These are phyloP conservation scores for Atta texana DNA, from an alignment of 1,140 invertebrate genomes.

Conservation along the genomic window DNA sequence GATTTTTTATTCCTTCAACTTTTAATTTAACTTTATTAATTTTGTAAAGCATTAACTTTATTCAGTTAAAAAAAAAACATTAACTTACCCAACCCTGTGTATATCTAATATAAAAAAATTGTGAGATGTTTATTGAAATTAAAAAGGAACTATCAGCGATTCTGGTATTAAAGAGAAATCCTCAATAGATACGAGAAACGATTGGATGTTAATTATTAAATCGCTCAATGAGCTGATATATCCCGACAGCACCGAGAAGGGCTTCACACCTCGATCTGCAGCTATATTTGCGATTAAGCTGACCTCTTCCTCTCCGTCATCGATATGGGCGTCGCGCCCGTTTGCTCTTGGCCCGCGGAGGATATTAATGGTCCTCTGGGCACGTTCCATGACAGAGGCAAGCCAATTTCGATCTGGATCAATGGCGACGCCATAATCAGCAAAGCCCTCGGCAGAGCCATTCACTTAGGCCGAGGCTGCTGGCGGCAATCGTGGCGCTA, in stretches of 20 bases:
- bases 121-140: too few relatives aligned
- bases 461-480: slow-evolving; percentile 71
- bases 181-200: neutral
- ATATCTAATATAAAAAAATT: too few relatives aligned
- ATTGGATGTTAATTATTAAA: slow-evolving; percentile 21
- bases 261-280: slow-evolving; percentile 40
- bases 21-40: too few relatives aligned
- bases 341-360: slow-evolving; percentile 47
- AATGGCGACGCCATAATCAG: slow-evolving; percentile 75
- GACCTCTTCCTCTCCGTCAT: slow-evolving; percentile 28
- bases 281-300: slow-evolving; percentile 54
- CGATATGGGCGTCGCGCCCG: slow-evolving; percentile 41
- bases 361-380: slow-evolving; percentile 74
- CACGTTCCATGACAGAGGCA: slow-evolving; percentile 72
- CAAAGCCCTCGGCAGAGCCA: slow-evolving; percentile 73
- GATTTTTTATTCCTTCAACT: too few relatives aligned
- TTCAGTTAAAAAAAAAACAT: too few relatives aligned
- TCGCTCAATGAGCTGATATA: slow-evolving; percentile 21
- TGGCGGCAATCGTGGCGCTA: slow-evolving; percentile 69
- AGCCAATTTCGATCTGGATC: slow-evolving; percentile 76
- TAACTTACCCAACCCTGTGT: too few relatives aligned
- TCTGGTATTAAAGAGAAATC: neutral
- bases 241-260: slow-evolving; percentile 7
- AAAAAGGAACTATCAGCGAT: too few relatives aligned
- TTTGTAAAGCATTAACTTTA: too few relatives aligned